Evolutionary conservation across 2,113 vertebrate species (phyloP), one percentile per base, ranked within the genome.

Genomic region (Cyprinus carpio): DNA sequence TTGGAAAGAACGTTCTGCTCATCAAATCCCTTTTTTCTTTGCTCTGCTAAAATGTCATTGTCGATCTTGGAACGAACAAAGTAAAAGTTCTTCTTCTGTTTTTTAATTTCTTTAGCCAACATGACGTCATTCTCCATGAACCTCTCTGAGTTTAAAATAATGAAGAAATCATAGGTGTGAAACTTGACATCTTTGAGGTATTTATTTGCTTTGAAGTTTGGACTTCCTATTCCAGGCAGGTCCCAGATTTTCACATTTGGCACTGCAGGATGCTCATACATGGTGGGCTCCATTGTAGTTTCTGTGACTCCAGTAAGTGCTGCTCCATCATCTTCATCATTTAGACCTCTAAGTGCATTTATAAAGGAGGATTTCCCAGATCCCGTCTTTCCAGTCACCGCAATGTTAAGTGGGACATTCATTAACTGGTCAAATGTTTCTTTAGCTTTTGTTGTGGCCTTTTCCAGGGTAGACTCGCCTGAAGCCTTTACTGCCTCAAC

Each of bases 331-430:
- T 93, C 92, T 43, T 94, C 90, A 1, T 92, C 91, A 0, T 83
- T 62, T 54, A 95, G 78, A 31, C 91, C 93, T 0, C 93, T 88
- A 4, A 95, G 80, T 79, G 91, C 92, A 1, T 95, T 95, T 85
- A 95, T 90, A 81, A 95, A 93, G 2, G 93, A 91, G 11, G 95
- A 95, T 84, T 95, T 95, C 54, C 95, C 95, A 0, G 93, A 83
- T 0, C 95, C 94, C 0, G 92, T 91, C 58, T 93, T 93, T 23
- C 95, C 95, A 0, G 91, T 94, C 37, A 95, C 87, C 0, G 92
- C 94, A 23, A 95, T 92, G 80, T 94, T 88, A 54, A 95, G 88
- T 5, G 85, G 84, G 49, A 88, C 23, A 40, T 88, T 76, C 6
- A 82, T 51, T 23, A 88, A 51, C 58, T 75, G 75, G 2, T 87